Percentiles rank a stretch among this genome's conserved stretches.
These are phyloP conservation scores for Chloropsis hardwickii DNA, from an alignment of 2,113 vertebrate species.

Conservation along the genomic window DNA sequence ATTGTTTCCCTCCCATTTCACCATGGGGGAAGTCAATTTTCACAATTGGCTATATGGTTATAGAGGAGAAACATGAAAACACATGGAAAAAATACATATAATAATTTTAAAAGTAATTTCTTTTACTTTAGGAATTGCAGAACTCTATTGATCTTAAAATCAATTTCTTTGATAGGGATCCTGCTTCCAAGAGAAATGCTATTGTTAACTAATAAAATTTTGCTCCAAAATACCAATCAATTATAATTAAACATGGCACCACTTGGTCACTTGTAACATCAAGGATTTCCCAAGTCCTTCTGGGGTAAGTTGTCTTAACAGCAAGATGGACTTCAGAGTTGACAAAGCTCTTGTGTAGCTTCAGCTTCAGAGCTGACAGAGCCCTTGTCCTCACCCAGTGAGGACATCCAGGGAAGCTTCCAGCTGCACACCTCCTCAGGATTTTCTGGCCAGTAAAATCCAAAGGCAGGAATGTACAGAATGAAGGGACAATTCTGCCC, in stretches of 20 bases:
- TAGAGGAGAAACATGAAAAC: not conserved
- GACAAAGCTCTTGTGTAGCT: not conserved
- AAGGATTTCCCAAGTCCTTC: not conserved
- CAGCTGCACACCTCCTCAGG: not conserved
- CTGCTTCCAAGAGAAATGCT: not conserved
- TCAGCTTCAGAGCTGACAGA: too few species aligned
- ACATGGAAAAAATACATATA: not conserved
- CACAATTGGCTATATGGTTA: not conserved
- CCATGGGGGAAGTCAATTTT: not conserved
- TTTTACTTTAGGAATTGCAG: not conserved
- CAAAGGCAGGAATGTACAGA: not conserved
- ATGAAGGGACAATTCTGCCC: too few species aligned
- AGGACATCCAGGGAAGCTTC: not conserved
- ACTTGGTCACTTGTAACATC: not conserved
- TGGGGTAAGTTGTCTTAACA: not conserved
- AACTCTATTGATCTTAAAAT: not conserved
- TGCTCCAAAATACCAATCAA: not conserved
- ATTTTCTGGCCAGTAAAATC: not conserved
- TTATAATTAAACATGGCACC: not conserved
- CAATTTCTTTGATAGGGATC: not conserved
- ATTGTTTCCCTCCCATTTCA: not conserved
- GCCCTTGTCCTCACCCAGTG: not conserved
- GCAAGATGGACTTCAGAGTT: not conserved
- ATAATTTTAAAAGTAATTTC: not conserved
- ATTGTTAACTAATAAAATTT: not conserved